Base-by-base conservation (phyloP, 2,113 vertebrate species). In the Tetrax tetrax region DNA sequence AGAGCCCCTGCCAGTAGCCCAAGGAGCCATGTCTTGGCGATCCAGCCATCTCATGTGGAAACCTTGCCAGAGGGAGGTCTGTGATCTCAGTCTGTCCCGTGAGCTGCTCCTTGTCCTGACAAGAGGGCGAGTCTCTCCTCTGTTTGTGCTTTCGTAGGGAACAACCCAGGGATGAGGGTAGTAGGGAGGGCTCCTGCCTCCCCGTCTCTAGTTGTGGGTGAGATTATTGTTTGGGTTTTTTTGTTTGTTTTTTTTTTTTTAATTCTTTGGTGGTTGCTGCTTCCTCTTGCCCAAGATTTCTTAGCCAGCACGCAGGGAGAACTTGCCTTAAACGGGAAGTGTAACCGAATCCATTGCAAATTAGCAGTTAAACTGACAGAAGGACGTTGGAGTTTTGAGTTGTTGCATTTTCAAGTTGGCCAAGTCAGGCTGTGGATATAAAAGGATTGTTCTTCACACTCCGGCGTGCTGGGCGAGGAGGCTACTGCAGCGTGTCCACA, bases 331-430 rank as follows among this genome's bases (percentile, higher is more conserved):
- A 93, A 96, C 29, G 82, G 93, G 93, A 97, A 97, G 96, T 96
- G 92, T 95, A 97, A 97, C 93, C 13, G 57, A 96, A 95, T 97
- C 93, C 94, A 96, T 96, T 95, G 91, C 95, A 93, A 95, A 93
- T 95, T 77, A 94, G 59, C 96, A 96, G 95, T 97, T 97, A 94
- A 97, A 97, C 95, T 96, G 95, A 97, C 95, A 96, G 93, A 89
- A 96, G 93, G 93, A 96, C 28, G 90, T 95, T 95, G 91, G 91
- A 96, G 91, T 90, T 91, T 90, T 87, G 83, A 91, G 92, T 95
- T 90, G 63, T 94, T 93, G 78, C 11, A 0, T 85, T 94, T 91
- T 83, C 10, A 72, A 85, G 95, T 80, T 94, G 93, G 78, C 95
- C 91, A 94, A 94, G 91, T 94, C 95, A 93, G 82, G 78, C 87